phyloP scores from a whole-genome alignment of 2,797 vertebrate species.

The Alauda arvensis region DNA sequence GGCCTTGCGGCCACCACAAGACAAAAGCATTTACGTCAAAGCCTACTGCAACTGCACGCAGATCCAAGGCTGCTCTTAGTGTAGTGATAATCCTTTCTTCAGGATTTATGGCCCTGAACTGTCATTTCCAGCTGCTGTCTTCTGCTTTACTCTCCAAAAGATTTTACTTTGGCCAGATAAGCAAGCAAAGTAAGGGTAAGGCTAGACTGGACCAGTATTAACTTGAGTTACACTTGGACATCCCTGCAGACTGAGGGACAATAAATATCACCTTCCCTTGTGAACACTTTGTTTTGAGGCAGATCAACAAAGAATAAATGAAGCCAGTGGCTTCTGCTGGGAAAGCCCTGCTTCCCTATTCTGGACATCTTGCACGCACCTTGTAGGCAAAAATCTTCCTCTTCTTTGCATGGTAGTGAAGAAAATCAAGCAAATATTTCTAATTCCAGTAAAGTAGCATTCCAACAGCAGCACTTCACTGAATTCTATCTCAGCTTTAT shows the following conservation, averaged over 20 bases:
- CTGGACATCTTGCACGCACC: background rate
- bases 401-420: background rate
- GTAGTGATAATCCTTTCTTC: background rate
- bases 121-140: background rate
- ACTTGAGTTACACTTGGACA: background rate
- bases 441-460: background rate
- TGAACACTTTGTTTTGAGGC: background rate
- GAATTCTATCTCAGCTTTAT: slow-evolving; percentile 19
- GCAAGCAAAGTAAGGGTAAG: background rate
- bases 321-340: background rate
- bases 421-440: background rate
- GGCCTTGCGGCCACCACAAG: background rate
- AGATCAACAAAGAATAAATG: background rate
- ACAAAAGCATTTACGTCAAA: slow-evolving; percentile 11
- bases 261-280: background rate
- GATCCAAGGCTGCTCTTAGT: background rate
- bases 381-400: background rate
- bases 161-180: background rate
- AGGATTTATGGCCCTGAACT: background rate
- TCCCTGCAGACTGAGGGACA: background rate
- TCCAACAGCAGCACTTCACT: background rate
- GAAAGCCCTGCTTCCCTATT: background rate
- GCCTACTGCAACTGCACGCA: background rate
- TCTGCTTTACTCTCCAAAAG: background rate
- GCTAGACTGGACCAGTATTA: background rate